Percentiles rank a stretch among this genome's conserved stretches.
These are phyloP conservation scores for Esox masquinongy DNA, from an alignment of 2,797 vertebrate species.

Conservation along the genomic window DNA sequence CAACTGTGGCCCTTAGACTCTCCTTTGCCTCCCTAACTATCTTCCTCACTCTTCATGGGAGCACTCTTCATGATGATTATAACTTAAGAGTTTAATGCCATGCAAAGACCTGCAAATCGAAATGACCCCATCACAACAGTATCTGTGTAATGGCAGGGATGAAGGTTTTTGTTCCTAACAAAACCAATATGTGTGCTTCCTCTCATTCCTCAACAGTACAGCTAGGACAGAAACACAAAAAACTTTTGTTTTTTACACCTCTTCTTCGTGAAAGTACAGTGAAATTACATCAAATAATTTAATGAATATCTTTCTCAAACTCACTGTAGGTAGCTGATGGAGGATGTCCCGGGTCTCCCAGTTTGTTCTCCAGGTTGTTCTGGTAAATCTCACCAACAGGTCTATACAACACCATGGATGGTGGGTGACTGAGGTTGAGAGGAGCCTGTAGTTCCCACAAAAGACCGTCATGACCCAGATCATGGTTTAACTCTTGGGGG, in stretches of 20 bases:
- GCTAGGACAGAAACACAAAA: neutral
- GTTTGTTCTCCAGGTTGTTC: constrained; percentile 65
- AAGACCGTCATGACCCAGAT: constrained; percentile 25
- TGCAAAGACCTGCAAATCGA: no score
- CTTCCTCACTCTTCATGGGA: no score
- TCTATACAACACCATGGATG: constrained; percentile 55
- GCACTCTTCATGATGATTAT: no score
- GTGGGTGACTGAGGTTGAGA: constrained; percentile 55
- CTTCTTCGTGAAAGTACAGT: neutral
- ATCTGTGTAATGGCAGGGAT: no score
- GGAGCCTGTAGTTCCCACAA: constrained; percentile 50
- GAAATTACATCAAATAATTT: neutral
- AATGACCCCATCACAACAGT: no score
- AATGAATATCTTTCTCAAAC: constrained; percentile 20
- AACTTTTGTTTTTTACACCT: neutral
- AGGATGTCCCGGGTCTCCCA: constrained; percentile 43
- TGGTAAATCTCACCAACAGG: constrained; percentile 41
- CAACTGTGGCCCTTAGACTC: no score
- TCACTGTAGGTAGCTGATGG: constrained; percentile 61
- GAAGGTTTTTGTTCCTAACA: no score
- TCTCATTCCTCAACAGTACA: neutral
- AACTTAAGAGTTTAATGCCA: no score
- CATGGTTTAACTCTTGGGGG: neutral
- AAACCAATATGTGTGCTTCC: no score
- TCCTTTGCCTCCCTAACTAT: no score